A percentile compares a stretch with the other conserved stretches of the same genome.
These are phyloP conservation scores for Redunca redunca DNA, from an alignment of 2,113 vertebrate species.

Conservation along the genomic window DNA sequence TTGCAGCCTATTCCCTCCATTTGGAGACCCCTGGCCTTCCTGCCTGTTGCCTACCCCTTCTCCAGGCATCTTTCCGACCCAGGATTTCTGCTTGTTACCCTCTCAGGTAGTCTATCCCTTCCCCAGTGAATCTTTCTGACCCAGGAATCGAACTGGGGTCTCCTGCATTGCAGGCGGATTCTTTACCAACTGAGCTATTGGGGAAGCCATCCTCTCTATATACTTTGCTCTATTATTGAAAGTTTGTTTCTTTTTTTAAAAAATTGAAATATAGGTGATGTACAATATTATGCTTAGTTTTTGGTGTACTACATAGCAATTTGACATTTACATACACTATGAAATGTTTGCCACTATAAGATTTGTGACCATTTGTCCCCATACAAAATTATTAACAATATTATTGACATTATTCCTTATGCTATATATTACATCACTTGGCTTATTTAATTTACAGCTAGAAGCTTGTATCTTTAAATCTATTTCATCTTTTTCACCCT, in stretches of 20 bases:
- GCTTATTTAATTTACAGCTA: not conserved
- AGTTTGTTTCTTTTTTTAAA: not conserved
- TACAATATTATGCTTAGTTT: not conserved
- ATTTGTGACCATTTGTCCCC: not conserved
- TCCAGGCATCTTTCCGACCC: no score
- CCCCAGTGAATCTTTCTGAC: not conserved
- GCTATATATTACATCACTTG: not conserved
- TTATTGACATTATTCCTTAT: not conserved
- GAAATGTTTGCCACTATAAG: not conserved
- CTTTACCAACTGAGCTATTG: not conserved
- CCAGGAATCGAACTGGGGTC: not conserved
- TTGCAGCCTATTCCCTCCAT: not conserved
- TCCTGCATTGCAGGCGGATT: not conserved
- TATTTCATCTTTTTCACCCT: not conserved
- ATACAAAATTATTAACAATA: not conserved
- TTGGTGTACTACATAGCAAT: not conserved
- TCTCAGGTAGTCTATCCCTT: not conserved
- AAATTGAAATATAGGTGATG: not conserved
- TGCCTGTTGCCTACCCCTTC: no score
- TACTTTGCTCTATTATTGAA: slow-evolving; percentile 64
- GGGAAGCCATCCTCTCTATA: slow-evolving; percentile 54
- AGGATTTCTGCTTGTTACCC: no score
- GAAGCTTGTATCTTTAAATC: not conserved
- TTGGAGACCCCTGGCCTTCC: not conserved
- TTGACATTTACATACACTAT: not conserved